These are phyloP conservation scores for Perodicticus potto DNA, from an alignment of 2,797 vertebrate genomes.

Conservation along the genomic window DNA sequence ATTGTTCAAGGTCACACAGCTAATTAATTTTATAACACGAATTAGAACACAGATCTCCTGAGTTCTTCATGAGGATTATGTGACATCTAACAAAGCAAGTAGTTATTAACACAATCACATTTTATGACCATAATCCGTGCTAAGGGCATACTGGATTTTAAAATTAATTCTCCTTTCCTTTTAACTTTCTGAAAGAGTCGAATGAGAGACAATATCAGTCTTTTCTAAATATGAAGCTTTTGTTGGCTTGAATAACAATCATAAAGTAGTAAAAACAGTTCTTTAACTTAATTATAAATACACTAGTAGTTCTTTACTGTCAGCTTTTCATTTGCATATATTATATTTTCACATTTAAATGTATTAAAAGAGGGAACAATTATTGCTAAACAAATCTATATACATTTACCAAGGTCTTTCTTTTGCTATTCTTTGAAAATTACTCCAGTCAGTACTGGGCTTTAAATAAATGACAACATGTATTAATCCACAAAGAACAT, in stretches of 20 bases:
- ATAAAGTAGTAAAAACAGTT: conserved; percentile 77
- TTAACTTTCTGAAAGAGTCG: conserved; percentile 53
- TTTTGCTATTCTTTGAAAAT: conserved; percentile 81
- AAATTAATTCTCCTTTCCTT: neutral
- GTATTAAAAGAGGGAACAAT: conserved; percentile 73
- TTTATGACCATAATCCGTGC: neutral
- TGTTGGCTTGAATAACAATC: conserved; percentile 76
- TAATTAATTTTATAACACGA: conserved; percentile 31
- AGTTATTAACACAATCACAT: conserved; percentile 48
- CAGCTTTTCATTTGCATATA: conserved; percentile 74
- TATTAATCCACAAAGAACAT: conserved; percentile 87
- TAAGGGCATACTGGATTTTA: neutral
- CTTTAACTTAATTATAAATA: conserved; percentile 84
- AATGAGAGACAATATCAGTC: conserved; percentile 69
- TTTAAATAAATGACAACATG: conserved; percentile 86
- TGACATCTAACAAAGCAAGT: neutral
- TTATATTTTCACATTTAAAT: conserved; percentile 85
- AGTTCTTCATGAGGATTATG: conserved; percentile 53
- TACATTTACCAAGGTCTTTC: conserved; percentile 75
- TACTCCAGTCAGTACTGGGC: conserved; percentile 53
- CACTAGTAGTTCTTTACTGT: conserved; percentile 76
- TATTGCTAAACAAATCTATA: conserved; percentile 73
- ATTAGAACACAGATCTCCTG: conserved; percentile 19
- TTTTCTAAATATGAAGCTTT: conserved; percentile 80
- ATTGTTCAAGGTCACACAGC: conserved; percentile 45